Evolutionary conservation across 2,113 vertebrate species (phyloP), one percentile per base, ranked within the genome.

Genomic region (Bos indicus): DNA sequence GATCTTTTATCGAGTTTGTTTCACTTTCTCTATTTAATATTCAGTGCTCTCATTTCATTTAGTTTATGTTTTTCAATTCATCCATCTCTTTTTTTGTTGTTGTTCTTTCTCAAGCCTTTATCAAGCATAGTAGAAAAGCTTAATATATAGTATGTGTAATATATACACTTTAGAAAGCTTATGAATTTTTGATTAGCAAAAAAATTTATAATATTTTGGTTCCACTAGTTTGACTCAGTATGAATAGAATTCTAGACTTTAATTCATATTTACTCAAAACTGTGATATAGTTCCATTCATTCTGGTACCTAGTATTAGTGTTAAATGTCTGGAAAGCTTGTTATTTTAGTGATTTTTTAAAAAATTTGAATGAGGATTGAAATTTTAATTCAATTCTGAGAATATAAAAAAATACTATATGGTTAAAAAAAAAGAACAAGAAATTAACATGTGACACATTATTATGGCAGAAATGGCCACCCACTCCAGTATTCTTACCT

Each of bases 1-100:
- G n/a, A 71, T 12, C 3, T 77, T 77, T 43, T 26, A 77, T 43
- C 0, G 0, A 43, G 23, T 43, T 77, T 43, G 3, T 43, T 77
- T 77, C 12, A 43, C 11, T 25, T 43, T 77, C 36, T 77, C 11
- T 77, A 43, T 77, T 43, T 77, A 40, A 77, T 77, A 43, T 43
- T 74, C 21, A 36, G 9, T 71, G 64, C 19, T 74, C 36, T 74
- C n/a, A 71, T 36, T 71, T 71, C 17, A 36, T 36, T 71, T 36
- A 36, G 19, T 40, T 74, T 25, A 23, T 74, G 21, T 40, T 74
- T 74, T 74, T 25, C 67, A 74, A 25, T 43, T 74, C 23, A 25
- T 74, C 36, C 11, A 40, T 74, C 21, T 43, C 5, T 23, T 71
- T 74, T 36, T 36, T 71, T 40, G 23, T 43, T 25, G 36, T 74